Evolutionary conservation across 2,888 invertebrate species (phyloP).

Genomic region (Zygaena filipendulae): DNA sequence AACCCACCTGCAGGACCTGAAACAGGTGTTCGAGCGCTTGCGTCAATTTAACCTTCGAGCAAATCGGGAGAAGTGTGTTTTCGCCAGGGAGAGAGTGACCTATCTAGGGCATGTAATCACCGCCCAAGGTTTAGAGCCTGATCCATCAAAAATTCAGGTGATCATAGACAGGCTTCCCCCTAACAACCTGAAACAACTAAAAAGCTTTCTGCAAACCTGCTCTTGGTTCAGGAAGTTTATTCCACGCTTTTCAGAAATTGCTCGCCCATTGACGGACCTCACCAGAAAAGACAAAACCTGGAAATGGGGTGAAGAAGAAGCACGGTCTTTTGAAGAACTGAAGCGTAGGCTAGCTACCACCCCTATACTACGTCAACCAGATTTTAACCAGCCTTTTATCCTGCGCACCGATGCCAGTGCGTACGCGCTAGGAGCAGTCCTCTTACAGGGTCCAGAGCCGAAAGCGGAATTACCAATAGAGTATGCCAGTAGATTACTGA

Average conservation of each 20-base stretch:
- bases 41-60: conserved; percentile 19
- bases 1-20: conserved; percentile 20
- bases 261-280: conserved; percentile 22
- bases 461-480: conserved; percentile 18
- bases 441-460: conserved; percentile 5
- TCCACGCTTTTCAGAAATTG: conserved; percentile 18
- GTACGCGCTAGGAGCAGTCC: conserved; percentile 15
- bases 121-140: conserved; percentile 16
- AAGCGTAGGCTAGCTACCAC: conserved; percentile 16
- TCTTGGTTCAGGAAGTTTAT: conserved; percentile 27
- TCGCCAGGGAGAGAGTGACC: conserved; percentile 10
- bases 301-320: conserved; percentile 19
- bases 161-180: conserved; percentile 16
- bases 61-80: no score
- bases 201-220: conserved; percentile 20
- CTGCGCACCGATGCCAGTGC: conserved; percentile 20
- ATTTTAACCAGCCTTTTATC: conserved; percentile 16
- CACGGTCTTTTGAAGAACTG: background rate
- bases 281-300: conserved; percentile 23
- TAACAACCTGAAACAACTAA: conserved; percentile 12
- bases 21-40: conserved; percentile 19
- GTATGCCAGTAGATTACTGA: conserved; percentile 14
- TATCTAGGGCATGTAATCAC: conserved; percentile 18
- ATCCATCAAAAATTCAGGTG: conserved; percentile 14
- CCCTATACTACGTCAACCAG: conserved; percentile 14